These are phyloP conservation scores for Pseudomugil tenellus DNA, from an alignment of 2,797 vertebrate genomes.

Conservation along the genomic window DNA sequence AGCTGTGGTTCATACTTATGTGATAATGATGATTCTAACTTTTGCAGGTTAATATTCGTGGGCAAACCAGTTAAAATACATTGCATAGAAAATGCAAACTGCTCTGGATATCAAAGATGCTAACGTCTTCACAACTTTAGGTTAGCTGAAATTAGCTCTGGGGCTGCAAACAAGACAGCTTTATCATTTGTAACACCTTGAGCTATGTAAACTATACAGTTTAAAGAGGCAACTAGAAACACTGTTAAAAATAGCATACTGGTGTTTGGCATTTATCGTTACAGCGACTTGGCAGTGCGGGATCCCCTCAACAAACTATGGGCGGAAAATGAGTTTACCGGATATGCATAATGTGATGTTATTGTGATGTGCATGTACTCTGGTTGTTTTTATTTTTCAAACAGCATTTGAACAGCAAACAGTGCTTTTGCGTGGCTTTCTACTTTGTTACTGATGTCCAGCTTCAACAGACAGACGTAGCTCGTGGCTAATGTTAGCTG, in stretches of 20 bases:
- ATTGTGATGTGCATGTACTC: background rate
- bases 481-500: conserved; percentile 47
- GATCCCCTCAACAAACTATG: background rate
- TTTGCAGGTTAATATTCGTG: background rate
- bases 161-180: background rate
- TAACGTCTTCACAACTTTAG: background rate
- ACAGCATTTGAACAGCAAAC: no score
- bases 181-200: background rate
- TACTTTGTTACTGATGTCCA: background rate
- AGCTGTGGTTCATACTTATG: background rate
- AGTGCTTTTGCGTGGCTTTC: no score
- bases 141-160: background rate
- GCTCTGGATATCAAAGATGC: background rate
- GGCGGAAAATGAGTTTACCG: background rate
- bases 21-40: background rate
- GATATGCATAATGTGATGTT: rapidly evolving
- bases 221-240: background rate
- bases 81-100: background rate
- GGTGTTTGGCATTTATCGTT: background rate
- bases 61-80: background rate
- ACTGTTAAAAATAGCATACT: background rate
- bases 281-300: conserved; percentile 27
- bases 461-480: background rate
- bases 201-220: background rate
- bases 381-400: background rate